A percentile compares a stretch with the other conserved stretches of the same genome.
Evolutionary conservation across 2,113 vertebrate species (phyloP).

Genomic region (Corythoichthys intestinalis): DNA sequence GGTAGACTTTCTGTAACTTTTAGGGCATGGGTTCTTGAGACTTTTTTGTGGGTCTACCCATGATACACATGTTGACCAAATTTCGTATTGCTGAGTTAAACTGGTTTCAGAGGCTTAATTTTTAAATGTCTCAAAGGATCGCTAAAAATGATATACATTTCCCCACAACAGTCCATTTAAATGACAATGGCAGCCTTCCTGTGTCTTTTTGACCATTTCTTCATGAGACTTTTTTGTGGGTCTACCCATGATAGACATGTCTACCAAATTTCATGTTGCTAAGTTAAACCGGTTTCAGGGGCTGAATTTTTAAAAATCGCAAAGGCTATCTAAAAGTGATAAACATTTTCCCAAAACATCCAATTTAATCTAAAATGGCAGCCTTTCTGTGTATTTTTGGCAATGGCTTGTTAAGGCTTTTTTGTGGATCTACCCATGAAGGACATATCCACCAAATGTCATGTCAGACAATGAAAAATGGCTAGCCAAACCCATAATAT

Average conservation of each 20-base stretch:
- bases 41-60: too few species aligned
- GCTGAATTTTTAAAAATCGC: too few species aligned
- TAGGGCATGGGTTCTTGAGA: background rate
- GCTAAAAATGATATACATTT: too few species aligned
- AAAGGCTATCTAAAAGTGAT: too few species aligned
- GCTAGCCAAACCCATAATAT: too few species aligned
- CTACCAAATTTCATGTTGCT: background rate
- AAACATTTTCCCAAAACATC: background rate
- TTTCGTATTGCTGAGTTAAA: too few species aligned
- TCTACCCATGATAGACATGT: too few species aligned
- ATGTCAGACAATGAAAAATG: background rate
- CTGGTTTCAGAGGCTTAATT: too few species aligned
- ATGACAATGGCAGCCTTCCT: background rate
- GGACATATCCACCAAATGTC: background rate
- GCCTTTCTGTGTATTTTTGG: background rate
- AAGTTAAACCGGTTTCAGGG: too few species aligned
- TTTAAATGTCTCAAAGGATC: too few species aligned
- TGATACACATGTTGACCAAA: background rate
- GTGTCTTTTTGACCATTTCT: too few species aligned
- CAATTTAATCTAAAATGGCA: background rate
- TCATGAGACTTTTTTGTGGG: background rate
- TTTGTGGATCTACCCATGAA: background rate
- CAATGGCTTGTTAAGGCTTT: background rate
- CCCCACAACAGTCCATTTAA: too few species aligned
- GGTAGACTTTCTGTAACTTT: background rate